Base-by-base conservation (phyloP, 2,797 vertebrate genomes). In the Diplodus puntazzo region DNA sequence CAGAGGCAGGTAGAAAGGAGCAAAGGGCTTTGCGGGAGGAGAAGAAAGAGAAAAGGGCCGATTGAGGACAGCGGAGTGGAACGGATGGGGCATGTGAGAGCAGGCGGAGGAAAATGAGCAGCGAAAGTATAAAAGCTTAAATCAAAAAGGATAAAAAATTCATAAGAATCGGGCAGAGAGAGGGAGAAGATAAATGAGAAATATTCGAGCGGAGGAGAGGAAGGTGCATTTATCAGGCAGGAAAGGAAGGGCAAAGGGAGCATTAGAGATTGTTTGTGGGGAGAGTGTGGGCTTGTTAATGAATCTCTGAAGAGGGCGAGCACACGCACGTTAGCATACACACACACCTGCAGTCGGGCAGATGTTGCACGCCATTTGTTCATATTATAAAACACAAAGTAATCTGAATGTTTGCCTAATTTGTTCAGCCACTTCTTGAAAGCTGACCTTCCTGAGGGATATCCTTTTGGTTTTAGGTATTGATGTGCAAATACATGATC, bases 81-180 rank as follows among this genome's bases (percentile, higher is more conserved):
- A 92, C 70, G 12, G 77, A 80, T 80, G 53, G 84, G 45, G 45
- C 67, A 54, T 49, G 52, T 20, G 74, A 85, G 75, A 55, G 69
- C 73, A 59, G 61, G 77, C 14, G 2, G 69, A 61, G 62, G 79
- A 73, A 89, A 87, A 83, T 73, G 79, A 80, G 79, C 23, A 53
- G 50, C 20, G 69, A 83, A 81, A 79, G 62, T 81, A 81, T 79
- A 85, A 91, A 80, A 75, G 82, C 85, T 87, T 83, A 87, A 89
- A 89, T 83, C 72, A 89, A 77, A 77, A 89, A 76, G 65, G 79
- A 88, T 91, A 54, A 86, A 89, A 88, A 82, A 89, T 87, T 85
- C 78, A 90, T 87, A 73, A 57, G 72, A 88, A 77, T 84, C 63
- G 16, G 57, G 55, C 54, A 39, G 77, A 69, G 68, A 69, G 52